These are phyloP conservation scores for Gnathonemus echidnorhynchus DNA, from an alignment of 2,113 vertebrate genomes.

Conservation along the genomic window DNA sequence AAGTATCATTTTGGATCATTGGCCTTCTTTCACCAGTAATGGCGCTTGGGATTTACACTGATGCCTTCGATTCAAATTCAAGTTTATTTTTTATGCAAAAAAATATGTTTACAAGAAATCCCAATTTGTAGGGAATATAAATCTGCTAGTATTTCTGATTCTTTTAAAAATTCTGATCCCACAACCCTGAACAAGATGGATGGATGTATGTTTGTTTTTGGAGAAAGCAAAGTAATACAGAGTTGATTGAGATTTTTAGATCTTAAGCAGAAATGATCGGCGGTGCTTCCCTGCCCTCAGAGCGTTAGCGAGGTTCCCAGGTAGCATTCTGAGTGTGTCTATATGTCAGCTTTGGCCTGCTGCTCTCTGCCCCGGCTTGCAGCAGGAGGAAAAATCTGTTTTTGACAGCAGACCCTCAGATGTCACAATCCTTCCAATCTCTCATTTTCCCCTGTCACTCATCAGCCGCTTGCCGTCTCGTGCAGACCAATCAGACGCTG, in stretches of 20 bases:
- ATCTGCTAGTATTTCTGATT: background rate
- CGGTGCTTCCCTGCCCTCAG: background rate
- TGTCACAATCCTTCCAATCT: slow-evolving; percentile 35
- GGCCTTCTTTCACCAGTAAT: background rate
- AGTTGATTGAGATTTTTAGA: background rate
- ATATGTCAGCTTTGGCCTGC: background rate
- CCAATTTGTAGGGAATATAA: background rate
- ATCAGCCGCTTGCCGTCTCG: slow-evolving; percentile 57
- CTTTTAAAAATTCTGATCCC: background rate
- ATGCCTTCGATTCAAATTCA: background rate
- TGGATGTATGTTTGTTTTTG: background rate
- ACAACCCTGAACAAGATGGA: background rate
- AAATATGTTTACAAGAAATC: background rate
- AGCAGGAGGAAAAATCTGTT: slow-evolving; percentile 51
- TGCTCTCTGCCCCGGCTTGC: background rate
- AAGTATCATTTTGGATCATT: background rate
- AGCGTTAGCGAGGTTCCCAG: background rate
- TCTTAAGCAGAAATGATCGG: background rate
- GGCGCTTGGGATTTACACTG: background rate
- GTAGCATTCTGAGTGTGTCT: background rate
- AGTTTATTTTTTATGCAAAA: background rate
- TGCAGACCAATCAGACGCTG: slow-evolving; percentile 64
- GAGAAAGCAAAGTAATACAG: background rate
- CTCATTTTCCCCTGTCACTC: slow-evolving; percentile 54
- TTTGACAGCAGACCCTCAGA: slow-evolving; percentile 54